These are phyloP conservation scores for Fissipunctia ypsillon DNA, from an alignment of 2,888 invertebrate species.

Conservation along the genomic window DNA sequence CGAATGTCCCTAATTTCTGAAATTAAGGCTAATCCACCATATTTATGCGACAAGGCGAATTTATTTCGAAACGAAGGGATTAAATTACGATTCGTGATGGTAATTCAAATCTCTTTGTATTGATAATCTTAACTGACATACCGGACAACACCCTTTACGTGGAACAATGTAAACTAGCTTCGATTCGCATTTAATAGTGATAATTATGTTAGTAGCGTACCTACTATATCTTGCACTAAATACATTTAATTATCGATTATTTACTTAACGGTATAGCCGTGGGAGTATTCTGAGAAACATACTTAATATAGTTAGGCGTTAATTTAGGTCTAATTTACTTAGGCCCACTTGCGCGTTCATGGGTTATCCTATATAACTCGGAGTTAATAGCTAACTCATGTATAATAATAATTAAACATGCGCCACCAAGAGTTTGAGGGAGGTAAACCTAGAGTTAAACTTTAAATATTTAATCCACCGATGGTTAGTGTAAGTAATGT, in stretches of 20 bases:
- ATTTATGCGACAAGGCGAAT: constrained; percentile 6
- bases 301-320: too few relatives aligned
- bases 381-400: too few relatives aligned
- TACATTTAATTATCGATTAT: constrained; percentile 24
- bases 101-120: constrained; percentile 16
- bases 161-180: neutral
- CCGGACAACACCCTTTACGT: neutral
- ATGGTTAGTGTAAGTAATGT: too few relatives aligned
- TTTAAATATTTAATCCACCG: too few relatives aligned
- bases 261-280: neutral
- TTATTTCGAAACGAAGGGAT: constrained; percentile 24
- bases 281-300: neutral
- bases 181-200: constrained; percentile 7
- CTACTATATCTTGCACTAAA: constrained; percentile 14
- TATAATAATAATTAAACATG: too few relatives aligned
- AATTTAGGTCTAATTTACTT: too few relatives aligned
- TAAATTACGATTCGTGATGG: neutral
- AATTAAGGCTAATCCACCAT: constrained; percentile 20
- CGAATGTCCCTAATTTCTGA: neutral
- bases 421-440: too few relatives aligned
- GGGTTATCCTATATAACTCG: too few relatives aligned
- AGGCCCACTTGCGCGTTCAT: too few relatives aligned
- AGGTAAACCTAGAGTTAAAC: too few relatives aligned
- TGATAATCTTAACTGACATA: constrained; percentile 6
- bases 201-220: neutral